Percentiles rank a stretch among this genome's conserved stretches.
These are phyloP conservation scores for Agonopterix alstromeriana DNA, from an alignment of 2,888 invertebrate species.

Conservation along the genomic window DNA sequence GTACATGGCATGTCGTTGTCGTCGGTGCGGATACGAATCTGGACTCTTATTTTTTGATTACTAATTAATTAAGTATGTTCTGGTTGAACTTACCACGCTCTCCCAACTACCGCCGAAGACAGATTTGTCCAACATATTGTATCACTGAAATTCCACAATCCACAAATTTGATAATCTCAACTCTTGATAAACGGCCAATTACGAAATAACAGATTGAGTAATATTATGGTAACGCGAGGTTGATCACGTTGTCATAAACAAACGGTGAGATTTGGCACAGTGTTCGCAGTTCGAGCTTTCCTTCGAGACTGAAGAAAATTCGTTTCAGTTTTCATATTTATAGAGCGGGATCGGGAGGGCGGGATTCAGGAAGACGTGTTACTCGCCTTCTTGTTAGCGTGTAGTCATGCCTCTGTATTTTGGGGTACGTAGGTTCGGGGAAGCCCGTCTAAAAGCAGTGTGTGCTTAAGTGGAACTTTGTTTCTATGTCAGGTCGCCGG, in stretches of 20 bases:
- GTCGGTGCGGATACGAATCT: no score
- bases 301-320: constrained; percentile 63
- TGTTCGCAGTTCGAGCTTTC: constrained; percentile 50
- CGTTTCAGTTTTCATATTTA: constrained; percentile 57
- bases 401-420: constrained; percentile 56
- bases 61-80: neutral
- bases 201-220: constrained; percentile 25
- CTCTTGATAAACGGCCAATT: constrained; percentile 25
- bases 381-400: constrained; percentile 52
- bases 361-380: constrained; percentile 57
- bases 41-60: no score
- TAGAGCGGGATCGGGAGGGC: constrained; percentile 56
- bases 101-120: constrained; percentile 69
- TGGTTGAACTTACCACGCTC: constrained; percentile 58
- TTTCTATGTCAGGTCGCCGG: constrained; percentile 18
- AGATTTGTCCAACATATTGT: constrained; percentile 65
- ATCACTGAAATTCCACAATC: constrained; percentile 28
- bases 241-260: constrained; percentile 53
- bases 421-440: constrained; percentile 57
- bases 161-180: constrained; percentile 23
- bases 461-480: constrained; percentile 1
- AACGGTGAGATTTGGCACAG: constrained; percentile 52
- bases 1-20: no score
- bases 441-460: constrained; percentile 35
- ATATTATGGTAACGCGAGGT: constrained; percentile 30